These are phyloP conservation scores for Papilio machaon DNA, from an alignment of 1,140 invertebrate species.

Conservation along the genomic window DNA sequence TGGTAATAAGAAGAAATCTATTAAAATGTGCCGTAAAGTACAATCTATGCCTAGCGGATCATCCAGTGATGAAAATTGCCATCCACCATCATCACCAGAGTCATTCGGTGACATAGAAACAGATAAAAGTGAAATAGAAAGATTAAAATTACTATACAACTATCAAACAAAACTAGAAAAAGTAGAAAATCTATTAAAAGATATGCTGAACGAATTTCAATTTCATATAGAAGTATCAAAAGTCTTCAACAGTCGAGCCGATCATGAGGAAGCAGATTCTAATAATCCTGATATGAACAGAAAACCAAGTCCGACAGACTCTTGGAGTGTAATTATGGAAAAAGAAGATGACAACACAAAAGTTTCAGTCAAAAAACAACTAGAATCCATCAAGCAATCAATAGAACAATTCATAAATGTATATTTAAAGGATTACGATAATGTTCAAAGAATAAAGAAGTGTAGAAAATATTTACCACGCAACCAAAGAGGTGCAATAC, in stretches of 20 bases:
- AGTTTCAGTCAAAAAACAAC: conserved; percentile 62
- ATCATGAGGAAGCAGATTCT: conserved; percentile 35
- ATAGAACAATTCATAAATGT: conserved; percentile 63
- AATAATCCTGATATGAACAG: conserved; percentile 44
- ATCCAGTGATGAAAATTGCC: conserved; percentile 44
- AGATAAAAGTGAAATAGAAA: conserved; percentile 66
- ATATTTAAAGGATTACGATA: conserved; percentile 52
- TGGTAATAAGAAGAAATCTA: conserved; percentile 46
- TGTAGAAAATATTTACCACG: conserved; percentile 12
- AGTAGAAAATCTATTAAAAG: conserved; percentile 62
- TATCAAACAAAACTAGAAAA: conserved; percentile 70
- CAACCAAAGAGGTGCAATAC: conserved; percentile 39
- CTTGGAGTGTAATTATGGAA: conserved; percentile 70
- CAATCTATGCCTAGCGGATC: conserved; percentile 40
- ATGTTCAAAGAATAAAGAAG: conserved; percentile 39
- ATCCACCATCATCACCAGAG: conserved; percentile 59
- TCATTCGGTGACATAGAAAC: conserved; percentile 71
- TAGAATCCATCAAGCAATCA: conserved; percentile 60
- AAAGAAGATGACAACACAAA: conserved; percentile 63
- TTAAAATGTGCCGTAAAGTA: conserved; percentile 76
- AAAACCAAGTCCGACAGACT: conserved; percentile 52
- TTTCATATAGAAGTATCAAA: conserved; percentile 74
- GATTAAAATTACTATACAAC: conserved; percentile 55
- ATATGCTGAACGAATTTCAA: conserved; percentile 68
- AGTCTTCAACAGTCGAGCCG: conserved; percentile 57